Percentiles rank a stretch among this genome's conserved stretches.
phyloP scores from a whole-genome alignment of 2,113 vertebrate species.

The Beaufortia kweichowensis region DNA sequence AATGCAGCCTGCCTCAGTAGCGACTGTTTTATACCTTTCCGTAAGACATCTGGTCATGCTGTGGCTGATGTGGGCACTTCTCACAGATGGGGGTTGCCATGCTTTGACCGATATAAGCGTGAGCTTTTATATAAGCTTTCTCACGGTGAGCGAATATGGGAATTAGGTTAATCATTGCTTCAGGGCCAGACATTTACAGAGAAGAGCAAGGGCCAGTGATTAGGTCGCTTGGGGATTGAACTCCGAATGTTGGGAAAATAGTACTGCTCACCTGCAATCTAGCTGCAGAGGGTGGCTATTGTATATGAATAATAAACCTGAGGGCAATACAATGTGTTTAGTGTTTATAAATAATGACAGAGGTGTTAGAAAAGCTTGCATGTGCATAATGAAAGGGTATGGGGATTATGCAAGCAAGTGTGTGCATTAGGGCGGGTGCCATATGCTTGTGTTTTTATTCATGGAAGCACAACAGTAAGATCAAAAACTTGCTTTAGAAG shows the following conservation, averaged over 20 bases:
- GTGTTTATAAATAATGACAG: slow-evolving; percentile 50
- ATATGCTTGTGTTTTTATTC: slow-evolving; percentile 17
- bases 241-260: slow-evolving; percentile 23
- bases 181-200: slow-evolving; percentile 48
- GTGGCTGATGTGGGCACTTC: slow-evolving; percentile 32
- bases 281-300: slow-evolving; percentile 35
- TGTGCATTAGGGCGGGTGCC: neutral
- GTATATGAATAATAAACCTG: slow-evolving; percentile 48
- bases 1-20: neutral
- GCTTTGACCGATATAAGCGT: slow-evolving; percentile 34
- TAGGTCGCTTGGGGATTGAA: slow-evolving; percentile 36
- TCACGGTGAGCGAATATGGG: slow-evolving; percentile 55
- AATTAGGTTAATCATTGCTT: slow-evolving; percentile 58
- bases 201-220: slow-evolving; percentile 44
- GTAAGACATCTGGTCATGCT: slow-evolving; percentile 42
- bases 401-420: slow-evolving; percentile 25
- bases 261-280: slow-evolving; percentile 24
- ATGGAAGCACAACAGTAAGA: neutral
- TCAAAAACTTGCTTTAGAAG: slow-evolving; percentile 17
- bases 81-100: slow-evolving; percentile 32
- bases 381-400: slow-evolving; percentile 50
- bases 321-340: slow-evolving; percentile 36
- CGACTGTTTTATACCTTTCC: neutral
- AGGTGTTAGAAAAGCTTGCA: slow-evolving; percentile 38
- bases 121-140: slow-evolving; percentile 58